Evolutionary conservation across 23 tunicate species (phyloP), one percentile per base, ranked within the genome.

Genomic region (Trididemnum miniatum): DNA sequence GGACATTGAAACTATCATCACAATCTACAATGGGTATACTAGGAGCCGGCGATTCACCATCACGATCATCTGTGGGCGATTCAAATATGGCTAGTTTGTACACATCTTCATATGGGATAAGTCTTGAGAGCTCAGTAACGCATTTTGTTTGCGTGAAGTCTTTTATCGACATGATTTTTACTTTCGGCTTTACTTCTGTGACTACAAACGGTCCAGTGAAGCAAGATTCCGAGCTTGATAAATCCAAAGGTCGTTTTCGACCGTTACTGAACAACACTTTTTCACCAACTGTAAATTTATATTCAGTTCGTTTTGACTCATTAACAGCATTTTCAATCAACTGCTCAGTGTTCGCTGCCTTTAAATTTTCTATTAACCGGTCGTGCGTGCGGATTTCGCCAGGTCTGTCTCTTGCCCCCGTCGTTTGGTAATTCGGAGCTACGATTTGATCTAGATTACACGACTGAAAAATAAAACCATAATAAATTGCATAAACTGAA

Each of bases 41-140:
- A 24, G 67, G 15, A 12, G 67, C 3, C 29, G 26, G 26, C 67
- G 67, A 20, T 22, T 22, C n/a, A 24, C 26, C 26, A 20, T 5
- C 67, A 20, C 29, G 25, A 62, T 49, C n/a, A 4, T 63, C 25
- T 4, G 69, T 7, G 7, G 36, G 7, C 3, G 59, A 5, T 79
- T 86, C 90, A 79, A 86, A 86, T 35, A 86, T 49, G 0, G 90
- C 51, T 2, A 86, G 30, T 34, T 79, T 86, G 77, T 59, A 86
- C 24, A 80, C 51, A 67, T 86, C 90, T 34, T 71, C 71, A 51
- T 50, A 86, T 12, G 78, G 90, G 0, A 79, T 29, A 52, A 86
- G 60, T 1, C 90, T 30, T 12, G 64, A 65, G 2, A 79, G 33
- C 7, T 71, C 65, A 7, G 65, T 82, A 34, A 86, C 34, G 22